Evolutionary conservation across 1,140 invertebrate genomes (phyloP).

Genomic region (Teleopsis dalmanni): DNA sequence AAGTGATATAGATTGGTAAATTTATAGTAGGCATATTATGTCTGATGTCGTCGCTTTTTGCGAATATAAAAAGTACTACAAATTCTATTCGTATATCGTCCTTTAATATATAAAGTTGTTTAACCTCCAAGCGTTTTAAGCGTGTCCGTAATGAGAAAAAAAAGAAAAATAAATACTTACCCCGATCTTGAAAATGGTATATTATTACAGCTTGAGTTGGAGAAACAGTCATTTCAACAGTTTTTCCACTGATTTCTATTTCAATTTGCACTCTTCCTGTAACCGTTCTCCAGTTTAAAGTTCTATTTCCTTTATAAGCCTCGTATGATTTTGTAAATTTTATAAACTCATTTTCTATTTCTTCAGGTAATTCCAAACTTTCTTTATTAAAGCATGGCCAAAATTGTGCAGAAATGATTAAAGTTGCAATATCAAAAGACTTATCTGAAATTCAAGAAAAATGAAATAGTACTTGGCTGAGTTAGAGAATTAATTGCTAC

Average conservation of each 20-base stretch:
- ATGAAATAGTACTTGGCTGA: not conserved
- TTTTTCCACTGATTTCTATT: conserved; percentile 79
- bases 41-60: too few relatives aligned
- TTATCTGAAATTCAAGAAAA: conserved; percentile 21
- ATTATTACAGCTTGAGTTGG: conserved; percentile 93
- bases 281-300: conserved; percentile 89
- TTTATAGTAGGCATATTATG: too few relatives aligned
- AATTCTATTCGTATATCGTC: too few relatives aligned
- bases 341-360: conserved; percentile 73
- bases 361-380: conserved; percentile 74
- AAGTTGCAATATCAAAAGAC: conserved; percentile 55
- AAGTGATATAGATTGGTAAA: too few relatives aligned
- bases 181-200: conserved; percentile 87
- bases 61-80: too few relatives aligned
- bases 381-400: conserved; percentile 97
- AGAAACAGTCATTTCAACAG: conserved; percentile 75
- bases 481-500: not conserved
- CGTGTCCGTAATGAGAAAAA: not conserved
- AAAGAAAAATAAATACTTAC: conserved; percentile 40
- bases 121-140: too few relatives aligned
- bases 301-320: conserved; percentile 87
- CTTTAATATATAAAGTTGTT: too few relatives aligned
- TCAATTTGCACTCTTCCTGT: conserved; percentile 87
- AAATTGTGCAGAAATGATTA: conserved; percentile 96
- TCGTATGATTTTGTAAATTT: conserved; percentile 89